phyloP scores from a whole-genome alignment of 92 coral and sea anemone species.

The Plumapathes pennacea region DNA sequence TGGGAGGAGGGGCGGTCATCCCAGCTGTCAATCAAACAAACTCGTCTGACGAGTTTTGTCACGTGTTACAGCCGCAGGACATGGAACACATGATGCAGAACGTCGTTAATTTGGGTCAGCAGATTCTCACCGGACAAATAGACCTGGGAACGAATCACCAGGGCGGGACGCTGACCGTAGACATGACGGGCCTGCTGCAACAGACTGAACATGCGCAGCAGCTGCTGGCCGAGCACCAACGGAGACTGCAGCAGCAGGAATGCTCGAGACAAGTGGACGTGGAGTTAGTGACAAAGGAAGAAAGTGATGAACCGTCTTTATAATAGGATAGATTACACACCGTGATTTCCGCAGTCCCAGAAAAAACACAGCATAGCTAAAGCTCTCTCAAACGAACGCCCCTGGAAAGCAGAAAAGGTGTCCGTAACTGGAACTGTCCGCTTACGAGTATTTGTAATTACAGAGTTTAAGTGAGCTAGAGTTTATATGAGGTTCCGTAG shows the following conservation, averaged over 20 bases:
- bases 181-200: constrained; percentile 55
- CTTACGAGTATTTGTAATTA: too few relatives aligned
- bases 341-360: too few relatives aligned
- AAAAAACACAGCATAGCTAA: too few relatives aligned
- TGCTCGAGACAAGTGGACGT: constrained; percentile 1
- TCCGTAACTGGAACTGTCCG: too few relatives aligned
- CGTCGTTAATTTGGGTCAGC: constrained; percentile 84
- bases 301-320: not conserved
- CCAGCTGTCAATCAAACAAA: constrained; percentile 69
- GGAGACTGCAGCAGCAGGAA: too few relatives aligned
- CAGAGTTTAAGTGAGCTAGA: too few relatives aligned
- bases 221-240: constrained; percentile 1
- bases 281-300: constrained; percentile 11
- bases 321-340: not conserved
- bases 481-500: too few relatives aligned
- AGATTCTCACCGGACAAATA: constrained; percentile 71
- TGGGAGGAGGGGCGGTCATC: constrained; percentile 69
- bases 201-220: constrained; percentile 41
- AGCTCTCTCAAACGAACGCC: too few relatives aligned
- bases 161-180: constrained; percentile 55
- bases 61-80: constrained; percentile 71
- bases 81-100: constrained; percentile 91
- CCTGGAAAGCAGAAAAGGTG: too few relatives aligned
- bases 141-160: constrained; percentile 51
- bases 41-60: constrained; percentile 73